These are phyloP conservation scores for Holcopasites calliopsidis DNA, from an alignment of 1,140 invertebrate species.

Conservation along the genomic window DNA sequence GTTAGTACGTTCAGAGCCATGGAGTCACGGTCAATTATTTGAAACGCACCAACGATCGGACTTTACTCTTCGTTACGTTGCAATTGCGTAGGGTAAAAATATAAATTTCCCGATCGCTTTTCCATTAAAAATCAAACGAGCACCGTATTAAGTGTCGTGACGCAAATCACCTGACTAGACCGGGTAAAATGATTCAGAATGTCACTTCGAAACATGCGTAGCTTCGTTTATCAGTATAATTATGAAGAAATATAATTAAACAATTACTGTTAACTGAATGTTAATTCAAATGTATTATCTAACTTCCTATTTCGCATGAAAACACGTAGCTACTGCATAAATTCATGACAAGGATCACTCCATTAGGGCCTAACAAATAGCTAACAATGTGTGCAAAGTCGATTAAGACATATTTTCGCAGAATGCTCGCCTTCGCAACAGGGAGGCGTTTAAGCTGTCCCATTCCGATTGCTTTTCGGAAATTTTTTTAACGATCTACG, in stretches of 20 bases:
- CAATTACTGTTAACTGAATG: too few relatives aligned
- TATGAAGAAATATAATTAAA: background rate
- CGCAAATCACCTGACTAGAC: slow-evolving; percentile 5
- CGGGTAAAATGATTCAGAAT: slow-evolving; percentile 39
- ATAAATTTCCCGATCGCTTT: slow-evolving; percentile 22
- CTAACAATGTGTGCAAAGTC: background rate
- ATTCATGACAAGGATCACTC: background rate
- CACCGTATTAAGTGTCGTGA: slow-evolving; percentile 26
- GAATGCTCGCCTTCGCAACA: too few relatives aligned
- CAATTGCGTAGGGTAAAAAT: slow-evolving; percentile 19
- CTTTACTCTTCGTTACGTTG: slow-evolving; percentile 19
- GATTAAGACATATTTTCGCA: background rate
- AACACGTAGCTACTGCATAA: background rate
- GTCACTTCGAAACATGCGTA: background rate
- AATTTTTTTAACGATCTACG: background rate
- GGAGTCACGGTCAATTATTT: slow-evolving; percentile 18
- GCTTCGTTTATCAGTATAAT: background rate
- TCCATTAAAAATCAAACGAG: slow-evolving; percentile 27
- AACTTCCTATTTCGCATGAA: background rate
- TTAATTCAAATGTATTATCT: background rate
- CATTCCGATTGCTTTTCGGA: background rate
- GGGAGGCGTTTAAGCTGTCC: background rate
- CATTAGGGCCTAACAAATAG: too few relatives aligned
- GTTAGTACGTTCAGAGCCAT: slow-evolving; percentile 1
- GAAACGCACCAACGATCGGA: slow-evolving; percentile 11